phyloP scores from a whole-genome alignment of 2,888 invertebrate species.

The Zhuqinia jingwanae region DNA sequence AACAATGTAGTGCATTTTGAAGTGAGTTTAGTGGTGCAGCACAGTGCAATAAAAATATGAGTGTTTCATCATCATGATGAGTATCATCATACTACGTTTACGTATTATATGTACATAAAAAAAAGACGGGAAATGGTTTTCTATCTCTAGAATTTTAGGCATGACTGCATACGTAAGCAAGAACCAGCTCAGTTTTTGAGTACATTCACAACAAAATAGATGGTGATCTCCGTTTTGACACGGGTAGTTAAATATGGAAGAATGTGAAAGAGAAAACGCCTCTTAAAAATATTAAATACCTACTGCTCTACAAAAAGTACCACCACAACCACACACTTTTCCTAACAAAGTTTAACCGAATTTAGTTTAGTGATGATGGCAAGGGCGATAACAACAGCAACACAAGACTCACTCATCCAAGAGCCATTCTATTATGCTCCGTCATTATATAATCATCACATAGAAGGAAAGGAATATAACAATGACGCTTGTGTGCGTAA shows the following conservation, averaged over 20 bases:
- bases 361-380: constrained; percentile 7
- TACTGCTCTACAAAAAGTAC: not conserved
- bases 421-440: not conserved
- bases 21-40: not conserved
- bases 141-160: too few species aligned
- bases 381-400: not conserved
- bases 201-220: not conserved
- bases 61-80: not conserved
- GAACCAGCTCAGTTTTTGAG: not conserved
- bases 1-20: not conserved
- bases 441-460: not conserved
- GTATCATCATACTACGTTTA: not conserved
- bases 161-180: too few species aligned
- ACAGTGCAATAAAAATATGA: constrained; percentile 13
- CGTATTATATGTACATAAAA: not conserved
- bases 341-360: not conserved
- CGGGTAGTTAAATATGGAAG: constrained; percentile 47
- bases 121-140: not conserved
- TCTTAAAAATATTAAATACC: not conserved
- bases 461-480: not conserved
- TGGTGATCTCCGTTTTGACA: constrained; percentile 35
- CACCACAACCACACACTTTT: not conserved
- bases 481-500: not conserved
- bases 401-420: constrained; percentile 22
- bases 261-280: constrained; percentile 35